Conservation (phyloP, 1,140 invertebrate species). For the Ridgeia piscesae region DNA sequence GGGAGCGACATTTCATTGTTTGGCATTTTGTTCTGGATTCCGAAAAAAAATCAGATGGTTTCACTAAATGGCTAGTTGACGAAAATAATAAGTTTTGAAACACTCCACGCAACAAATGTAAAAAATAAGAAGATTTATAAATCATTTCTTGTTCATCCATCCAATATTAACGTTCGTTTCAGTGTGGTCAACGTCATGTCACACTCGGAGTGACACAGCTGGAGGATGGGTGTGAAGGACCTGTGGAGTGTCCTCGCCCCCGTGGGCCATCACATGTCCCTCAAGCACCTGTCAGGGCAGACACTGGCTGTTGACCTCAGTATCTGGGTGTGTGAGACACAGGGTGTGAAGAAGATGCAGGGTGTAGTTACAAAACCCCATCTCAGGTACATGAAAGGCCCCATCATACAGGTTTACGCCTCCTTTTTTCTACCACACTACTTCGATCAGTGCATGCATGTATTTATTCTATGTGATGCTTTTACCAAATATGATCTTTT, state of each 20-base stretch:
- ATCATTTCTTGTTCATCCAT: neutral
- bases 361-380: constrained; percentile 47
- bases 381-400: constrained; percentile 39
- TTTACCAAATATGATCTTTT: neutral
- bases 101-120: too few species aligned
- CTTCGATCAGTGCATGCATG: too few species aligned
- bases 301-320: constrained; percentile 54
- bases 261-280: constrained; percentile 38
- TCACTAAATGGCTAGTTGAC: too few species aligned
- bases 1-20: too few species aligned
- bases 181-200: neutral
- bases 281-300: constrained; percentile 45
- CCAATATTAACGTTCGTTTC: neutral
- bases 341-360: constrained; percentile 47
- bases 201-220: neutral
- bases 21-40: too few species aligned
- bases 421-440: too few species aligned
- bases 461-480: neutral
- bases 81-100: too few species aligned
- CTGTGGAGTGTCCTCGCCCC: constrained; percentile 51
- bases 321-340: constrained; percentile 54
- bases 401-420: too few species aligned
- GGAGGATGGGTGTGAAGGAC: constrained; percentile 51
- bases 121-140: too few species aligned
- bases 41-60: too few species aligned